Percentiles rank a stretch among this genome's conserved stretches.
Conservation (phyloP, 2,797 vertebrate genomes). For the Leptodactylus fallax region DNA sequence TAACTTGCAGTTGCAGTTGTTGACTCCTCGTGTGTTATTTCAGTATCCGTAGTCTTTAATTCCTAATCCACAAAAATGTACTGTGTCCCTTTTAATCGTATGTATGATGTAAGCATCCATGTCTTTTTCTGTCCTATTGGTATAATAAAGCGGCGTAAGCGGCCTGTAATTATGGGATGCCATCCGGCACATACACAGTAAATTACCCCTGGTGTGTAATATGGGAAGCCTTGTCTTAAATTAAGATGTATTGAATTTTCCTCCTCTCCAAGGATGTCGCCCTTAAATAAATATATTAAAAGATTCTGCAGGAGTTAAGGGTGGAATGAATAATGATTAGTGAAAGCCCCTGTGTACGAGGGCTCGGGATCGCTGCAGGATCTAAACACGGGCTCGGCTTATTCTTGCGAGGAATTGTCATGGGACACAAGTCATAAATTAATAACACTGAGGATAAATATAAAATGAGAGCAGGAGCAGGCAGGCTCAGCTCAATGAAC, state of each 20-base stretch:
- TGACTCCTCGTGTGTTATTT: background rate
- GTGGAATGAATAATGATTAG: slow-evolving; percentile 52
- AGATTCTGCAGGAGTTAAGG: slow-evolving; percentile 6
- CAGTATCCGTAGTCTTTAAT: background rate
- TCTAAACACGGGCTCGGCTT: slow-evolving; percentile 42
- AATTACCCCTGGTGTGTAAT: slow-evolving; percentile 26
- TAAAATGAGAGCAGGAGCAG: slow-evolving; percentile 41
- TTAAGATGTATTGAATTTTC: slow-evolving; percentile 28
- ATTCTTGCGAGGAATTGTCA: slow-evolving; percentile 33
- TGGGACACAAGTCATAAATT: slow-evolving; percentile 53
- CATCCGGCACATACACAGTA: background rate
- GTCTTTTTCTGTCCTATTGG: background rate
- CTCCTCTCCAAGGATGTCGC: background rate
- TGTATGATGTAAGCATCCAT: background rate
- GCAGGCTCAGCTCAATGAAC: slow-evolving; percentile 42
- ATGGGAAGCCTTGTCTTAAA: slow-evolving; percentile 8
- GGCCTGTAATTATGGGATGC: slow-evolving; percentile 24
- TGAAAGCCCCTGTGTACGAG: slow-evolving; percentile 11
- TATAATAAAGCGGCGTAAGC: background rate
- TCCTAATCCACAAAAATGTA: background rate
- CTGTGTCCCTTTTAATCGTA: background rate
- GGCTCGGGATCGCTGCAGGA: slow-evolving; percentile 43
- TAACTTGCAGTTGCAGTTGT: background rate
- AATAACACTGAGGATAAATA: slow-evolving; percentile 55
- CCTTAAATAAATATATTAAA: slow-evolving; percentile 57